Evolutionary conservation across 2,888 invertebrate species (phyloP).

Genomic region (Nomada flava): DNA sequence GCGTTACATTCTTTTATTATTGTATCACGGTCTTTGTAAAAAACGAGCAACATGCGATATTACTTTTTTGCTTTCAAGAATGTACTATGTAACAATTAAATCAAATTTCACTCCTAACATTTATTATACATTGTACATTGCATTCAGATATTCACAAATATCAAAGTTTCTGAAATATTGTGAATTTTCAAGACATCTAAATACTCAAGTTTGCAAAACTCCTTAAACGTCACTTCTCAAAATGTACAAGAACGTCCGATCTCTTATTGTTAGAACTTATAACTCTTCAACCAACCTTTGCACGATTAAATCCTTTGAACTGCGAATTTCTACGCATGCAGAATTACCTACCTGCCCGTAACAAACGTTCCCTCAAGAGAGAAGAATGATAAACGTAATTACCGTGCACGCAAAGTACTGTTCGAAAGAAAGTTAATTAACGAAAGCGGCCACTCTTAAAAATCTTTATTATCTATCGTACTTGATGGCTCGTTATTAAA

Average conservation of each 20-base stretch:
- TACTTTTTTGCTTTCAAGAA: not conserved
- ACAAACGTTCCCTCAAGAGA: not conserved
- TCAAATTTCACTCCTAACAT: too few relatives aligned
- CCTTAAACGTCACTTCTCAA: not conserved
- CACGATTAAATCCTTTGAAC: not conserved
- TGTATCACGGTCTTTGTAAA: not conserved
- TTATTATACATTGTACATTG: too few relatives aligned
- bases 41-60: not conserved
- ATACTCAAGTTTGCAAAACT: not conserved
- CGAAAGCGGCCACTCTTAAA: conserved; percentile 12
- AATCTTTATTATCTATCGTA: conserved; percentile 35
- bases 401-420: not conserved
- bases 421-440: conserved; percentile 45
- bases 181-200: not conserved
- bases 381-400: not conserved
- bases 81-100: not conserved
- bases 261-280: not conserved
- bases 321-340: not conserved
- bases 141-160: too few relatives aligned
- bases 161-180: not conserved
- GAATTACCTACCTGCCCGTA: too few relatives aligned
- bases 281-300: not conserved
- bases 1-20: too few relatives aligned
- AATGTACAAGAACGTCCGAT: too few relatives aligned
- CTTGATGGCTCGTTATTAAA: conserved; percentile 38